Percentiles rank a stretch among this genome's conserved stretches.
Evolutionary conservation across 2,888 invertebrate species (phyloP).

Genomic region (Penaeus monodon): DNA sequence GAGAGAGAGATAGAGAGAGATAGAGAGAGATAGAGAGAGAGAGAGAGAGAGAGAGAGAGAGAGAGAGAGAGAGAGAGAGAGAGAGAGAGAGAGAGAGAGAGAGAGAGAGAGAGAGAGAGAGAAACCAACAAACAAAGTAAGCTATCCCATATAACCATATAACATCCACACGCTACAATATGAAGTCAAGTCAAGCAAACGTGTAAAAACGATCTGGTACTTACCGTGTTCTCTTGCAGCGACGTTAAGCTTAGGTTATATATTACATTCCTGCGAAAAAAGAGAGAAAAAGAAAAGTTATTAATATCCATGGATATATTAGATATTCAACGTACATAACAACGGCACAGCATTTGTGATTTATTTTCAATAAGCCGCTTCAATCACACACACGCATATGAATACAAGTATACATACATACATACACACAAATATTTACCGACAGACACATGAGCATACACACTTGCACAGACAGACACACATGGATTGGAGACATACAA

Average conservation of each 20-base stretch:
- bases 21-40: background rate
- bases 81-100: background rate
- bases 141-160: too few species aligned
- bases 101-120: background rate
- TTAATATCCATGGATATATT: background rate
- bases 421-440: background rate
- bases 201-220: background rate
- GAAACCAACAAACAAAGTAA: background rate
- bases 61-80: background rate
- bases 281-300: background rate
- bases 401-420: background rate
- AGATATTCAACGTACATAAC: background rate
- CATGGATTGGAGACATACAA: background rate
- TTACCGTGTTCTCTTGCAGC: constrained; percentile 55
- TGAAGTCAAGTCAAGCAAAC: too few species aligned
- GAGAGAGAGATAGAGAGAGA: too few species aligned
- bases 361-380: too few species aligned
- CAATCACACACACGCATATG: too few species aligned
- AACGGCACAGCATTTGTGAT: too few species aligned
- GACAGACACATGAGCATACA: background rate
- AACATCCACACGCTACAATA: too few species aligned
- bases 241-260: constrained; percentile 49
- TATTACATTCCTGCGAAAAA: constrained; percentile 56
- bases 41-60: background rate
- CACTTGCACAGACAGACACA: constrained; percentile 1